Evolutionary conservation across 2,888 invertebrate species (phyloP), one percentile per base, ranked within the genome.

Genomic region (Polylopha cassiicola): DNA sequence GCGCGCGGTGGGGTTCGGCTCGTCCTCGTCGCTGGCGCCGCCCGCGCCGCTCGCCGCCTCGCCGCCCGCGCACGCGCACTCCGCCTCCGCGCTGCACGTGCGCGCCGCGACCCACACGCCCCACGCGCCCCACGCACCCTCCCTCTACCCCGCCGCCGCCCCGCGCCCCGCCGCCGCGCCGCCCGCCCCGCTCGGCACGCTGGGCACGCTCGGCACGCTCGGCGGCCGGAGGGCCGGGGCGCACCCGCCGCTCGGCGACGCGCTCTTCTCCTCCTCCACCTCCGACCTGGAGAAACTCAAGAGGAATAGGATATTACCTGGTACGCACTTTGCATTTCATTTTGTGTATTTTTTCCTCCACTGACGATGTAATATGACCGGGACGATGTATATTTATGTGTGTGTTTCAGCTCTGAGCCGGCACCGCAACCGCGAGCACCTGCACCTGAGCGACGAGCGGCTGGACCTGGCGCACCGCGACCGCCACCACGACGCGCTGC

Each of bases 401-500:
- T 66, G 79, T 45, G 58, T 81, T 45, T 81, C 82, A 0, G 71
- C 78, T 9, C 61, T 84, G 34, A 72, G 72, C 28, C 68, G 81
- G 0, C 72, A 75, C 55, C 74, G 77, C 41, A 71, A 73, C 58
- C 67, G 76, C 32, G 75, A 74, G 43, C 84, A 84, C 51, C 53
- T 86, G 47, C 85, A 86, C 55, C 70, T 82, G 5, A 77, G 77
- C 56, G 84, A 82, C 66, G 76, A 77, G 49, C 63, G 70, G 0
- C 67, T 79, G 2, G 69, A 74, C 55, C 47, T 59, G 43, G 46
- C 51, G 24, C 45, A 43, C 43, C 37, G 37, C 39, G 23, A 39
- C 26, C 26, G 43, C 22, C 26, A 29, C 23, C 27, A 33, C 5
- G 16, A 30, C 28, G 16, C 23, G 23, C 14, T 10, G 10, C 24